phyloP scores from a whole-genome alignment of 2,888 invertebrate genomes.

The Andrena fulva region DNA sequence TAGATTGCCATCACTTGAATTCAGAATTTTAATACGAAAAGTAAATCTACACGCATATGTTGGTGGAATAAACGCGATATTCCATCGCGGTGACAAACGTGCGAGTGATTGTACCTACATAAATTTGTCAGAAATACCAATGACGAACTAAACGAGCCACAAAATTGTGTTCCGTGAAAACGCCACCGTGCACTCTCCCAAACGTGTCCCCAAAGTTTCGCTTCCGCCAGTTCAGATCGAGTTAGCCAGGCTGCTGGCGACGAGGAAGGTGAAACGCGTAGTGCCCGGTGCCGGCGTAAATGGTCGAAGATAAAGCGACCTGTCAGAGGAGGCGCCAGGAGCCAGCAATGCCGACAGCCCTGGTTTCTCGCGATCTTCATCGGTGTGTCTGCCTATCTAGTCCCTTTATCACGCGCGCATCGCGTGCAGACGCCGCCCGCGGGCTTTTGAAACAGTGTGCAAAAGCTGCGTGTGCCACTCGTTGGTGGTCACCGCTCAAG shows the following conservation, averaged over 20 bases:
- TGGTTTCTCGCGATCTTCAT: slow-evolving; percentile 45
- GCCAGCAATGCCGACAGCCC: slow-evolving; percentile 22
- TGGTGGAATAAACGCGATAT: too few relatives aligned
- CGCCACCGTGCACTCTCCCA: too few relatives aligned
- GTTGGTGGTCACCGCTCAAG: slow-evolving; percentile 43
- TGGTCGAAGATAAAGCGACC: background rate
- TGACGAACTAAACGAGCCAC: too few relatives aligned
- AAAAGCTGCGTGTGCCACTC: slow-evolving; percentile 63
- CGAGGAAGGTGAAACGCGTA: background rate
- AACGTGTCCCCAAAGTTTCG: too few relatives aligned
- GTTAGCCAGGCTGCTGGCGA: background rate
- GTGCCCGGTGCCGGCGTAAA: background rate
- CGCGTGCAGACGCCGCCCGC: background rate
- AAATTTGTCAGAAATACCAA: too few relatives aligned
- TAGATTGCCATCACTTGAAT: too few relatives aligned
- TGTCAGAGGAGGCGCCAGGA: background rate
- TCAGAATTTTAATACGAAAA: too few relatives aligned
- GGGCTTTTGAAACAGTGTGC: slow-evolving; percentile 63
- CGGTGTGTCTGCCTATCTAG: slow-evolving; percentile 43
- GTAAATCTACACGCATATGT: too few relatives aligned
- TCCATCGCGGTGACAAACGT: too few relatives aligned
- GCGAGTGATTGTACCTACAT: too few relatives aligned
- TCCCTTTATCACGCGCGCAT: slow-evolving; percentile 21
- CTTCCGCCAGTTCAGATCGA: background rate
- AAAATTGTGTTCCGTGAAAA: too few relatives aligned